Base-by-base conservation (phyloP, 1,140 invertebrate species). In the Drosophila sp. region DNA sequence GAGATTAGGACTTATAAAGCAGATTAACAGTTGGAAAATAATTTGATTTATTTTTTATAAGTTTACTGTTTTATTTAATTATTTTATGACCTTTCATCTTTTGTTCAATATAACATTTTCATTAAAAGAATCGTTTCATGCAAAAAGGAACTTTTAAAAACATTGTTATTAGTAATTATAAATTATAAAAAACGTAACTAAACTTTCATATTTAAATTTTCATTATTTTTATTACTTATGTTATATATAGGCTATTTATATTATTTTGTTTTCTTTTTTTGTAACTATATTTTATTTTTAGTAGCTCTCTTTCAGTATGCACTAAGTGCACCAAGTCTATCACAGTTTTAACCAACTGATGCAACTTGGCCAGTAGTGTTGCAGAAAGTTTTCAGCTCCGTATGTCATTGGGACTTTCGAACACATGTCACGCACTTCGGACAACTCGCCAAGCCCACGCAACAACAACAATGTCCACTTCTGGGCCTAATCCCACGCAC, bases 341-440 rank as follows among this genome's bases (percentile, higher is more conserved):
- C 51, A 54, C 7, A 53, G n/a, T 18, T 53, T 53, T 18, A 16
- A 6, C 3, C 45, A 51, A 51, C 48, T 32, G 27, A 51, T 29
- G 13, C 27, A 51, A 51, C 45, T 27, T 43, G 41, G 2, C 11
- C 11, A 38, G n/a, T 38, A 4, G 11, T 5, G 16, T 18, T 36
- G 13, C 50, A 53, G 32, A 36, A 56, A 56, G 53, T 56, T 56
- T 16, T 40, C 29, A 38, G 51, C 51, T 21, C 51, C 16, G 16
- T 54, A 38, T 54, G 34, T 21, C 18, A 11, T 7, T n/a, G 1
- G 21, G 62, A 78, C 69, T 86, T 77, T 62, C 46, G 62, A 69
- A 86, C 82, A 87, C 81, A 86, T 87, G 82, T 87, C 81, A 86
- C 81, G 82, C 78, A 78, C 81, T 65, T 65, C 34, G 40, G 63